Base-by-base conservation (phyloP, 2,113 vertebrate species). In the Steatornis caripensis region DNA sequence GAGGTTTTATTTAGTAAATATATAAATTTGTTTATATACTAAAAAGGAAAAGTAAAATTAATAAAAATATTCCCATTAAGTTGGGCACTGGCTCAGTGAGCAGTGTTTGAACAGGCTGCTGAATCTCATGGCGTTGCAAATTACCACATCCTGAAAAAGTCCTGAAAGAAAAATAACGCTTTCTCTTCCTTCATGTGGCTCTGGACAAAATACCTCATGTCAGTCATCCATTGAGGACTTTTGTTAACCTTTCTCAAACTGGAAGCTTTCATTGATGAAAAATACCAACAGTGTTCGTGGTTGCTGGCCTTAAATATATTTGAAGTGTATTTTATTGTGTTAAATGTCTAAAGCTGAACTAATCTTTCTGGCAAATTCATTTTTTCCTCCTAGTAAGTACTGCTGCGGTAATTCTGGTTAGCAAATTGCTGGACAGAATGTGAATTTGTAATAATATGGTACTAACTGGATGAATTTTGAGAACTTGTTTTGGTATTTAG, bases 391-490 rank as follows among this genome's bases (percentile, higher is more conserved):
- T 49, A 4, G 3, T 27, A n/a, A 39, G 36, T 32, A 27, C 53
- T 85, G 57, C 45, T 80, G 65, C 77, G 78, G 26, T 55, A 55
- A 17, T 57, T 79, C 34, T 71, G 62, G 21, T 72, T 39, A 43
- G 45, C 32, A 32, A 26, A 43, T 62, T 0, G 3, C 46, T 36
- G 65, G 77, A 12, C 1, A 3, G 13, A 21, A 22, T 14, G 13
- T 1, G 2, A 22, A 46, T 76, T 72, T 92, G 65, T 84, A 60
- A 36, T 41, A 36, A 30, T 12, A 9, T n/a, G 32, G 17, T 83
- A 74, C 74, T 91, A 65, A 91, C 87, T 84, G 95, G 93, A 82
- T 84, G 57, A 64, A 81, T 79, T 93, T 70, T 83, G 65, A 23
- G 53, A 69, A 60, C 27, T 57, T 41, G 9, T 11, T 69, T 53